Evolutionary conservation across 2,888 invertebrate genomes (phyloP).

Genomic region (Polydrusus tereticollis): DNA sequence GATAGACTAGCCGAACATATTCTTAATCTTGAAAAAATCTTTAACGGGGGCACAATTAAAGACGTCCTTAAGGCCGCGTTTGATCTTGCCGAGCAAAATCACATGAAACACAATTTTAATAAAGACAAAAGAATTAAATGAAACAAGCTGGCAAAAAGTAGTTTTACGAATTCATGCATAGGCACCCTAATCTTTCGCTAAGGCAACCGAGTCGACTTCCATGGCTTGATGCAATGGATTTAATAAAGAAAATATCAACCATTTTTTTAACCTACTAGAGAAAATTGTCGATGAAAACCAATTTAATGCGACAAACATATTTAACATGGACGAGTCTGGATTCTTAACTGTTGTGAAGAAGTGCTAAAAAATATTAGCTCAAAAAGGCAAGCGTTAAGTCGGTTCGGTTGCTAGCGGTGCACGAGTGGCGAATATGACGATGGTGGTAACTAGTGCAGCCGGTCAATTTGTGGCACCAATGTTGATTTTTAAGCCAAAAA

Average conservation of each 20-base stretch:
- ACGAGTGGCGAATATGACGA: conserved; percentile 50
- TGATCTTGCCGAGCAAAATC: too few species aligned
- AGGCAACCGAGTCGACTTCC: too few species aligned
- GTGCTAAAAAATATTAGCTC: conserved; percentile 48
- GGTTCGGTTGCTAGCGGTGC: conserved; percentile 52
- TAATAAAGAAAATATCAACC: not conserved
- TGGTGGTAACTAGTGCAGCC: conserved; percentile 37
- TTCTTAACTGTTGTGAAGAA: conserved; percentile 51
- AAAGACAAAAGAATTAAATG: not conserved
- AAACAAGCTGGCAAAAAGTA: not conserved
- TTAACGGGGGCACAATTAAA: not conserved
- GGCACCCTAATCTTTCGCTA: not conserved
- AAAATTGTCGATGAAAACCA: conserved; percentile 43
- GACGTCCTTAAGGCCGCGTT: not conserved
- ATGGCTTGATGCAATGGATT: not conserved
- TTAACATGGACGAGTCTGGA: conserved; percentile 52
- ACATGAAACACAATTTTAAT: not conserved
- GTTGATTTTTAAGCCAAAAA: conserved; percentile 31
- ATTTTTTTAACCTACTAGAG: conserved; percentile 49
- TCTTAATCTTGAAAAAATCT: not conserved
- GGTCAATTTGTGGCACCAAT: conserved; percentile 28
- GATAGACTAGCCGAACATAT: not conserved
- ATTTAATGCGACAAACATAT: conserved; percentile 46
- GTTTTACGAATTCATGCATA: not conserved
- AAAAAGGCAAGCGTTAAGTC: conserved; percentile 50